phyloP scores from a whole-genome alignment of 2,888 invertebrate genomes.

The Tachina grossa region DNA sequence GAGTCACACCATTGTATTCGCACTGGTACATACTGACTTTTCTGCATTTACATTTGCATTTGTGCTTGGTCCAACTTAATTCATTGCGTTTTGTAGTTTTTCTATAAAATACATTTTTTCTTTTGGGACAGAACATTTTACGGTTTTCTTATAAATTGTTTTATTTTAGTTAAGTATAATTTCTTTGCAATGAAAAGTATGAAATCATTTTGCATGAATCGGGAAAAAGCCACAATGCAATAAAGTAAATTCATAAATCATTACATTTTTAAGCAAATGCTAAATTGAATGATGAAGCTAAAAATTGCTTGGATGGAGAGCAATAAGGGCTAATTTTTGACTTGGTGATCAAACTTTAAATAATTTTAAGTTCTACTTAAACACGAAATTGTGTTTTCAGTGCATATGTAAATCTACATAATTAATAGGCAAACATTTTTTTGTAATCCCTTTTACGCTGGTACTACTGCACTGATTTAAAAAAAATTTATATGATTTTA shows the following conservation, averaged over 20 bases:
- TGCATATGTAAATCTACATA: no score
- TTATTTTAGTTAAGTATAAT: neutral
- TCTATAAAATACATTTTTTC: constrained; percentile 3
- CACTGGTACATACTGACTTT: neutral
- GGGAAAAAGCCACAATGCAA: neutral
- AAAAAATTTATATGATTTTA: no score
- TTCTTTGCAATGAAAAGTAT: neutral
- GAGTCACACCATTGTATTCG: constrained; percentile 2
- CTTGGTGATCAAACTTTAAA: no score
- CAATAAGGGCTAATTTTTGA: no score
- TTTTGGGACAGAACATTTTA: neutral
- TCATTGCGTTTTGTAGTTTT: constrained; percentile 1
- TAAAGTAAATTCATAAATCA: neutral
- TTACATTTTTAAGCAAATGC: no score
- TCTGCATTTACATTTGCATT: neutral
- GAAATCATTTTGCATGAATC: neutral
- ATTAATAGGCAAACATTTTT: no score
- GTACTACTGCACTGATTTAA: no score
- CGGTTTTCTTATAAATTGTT: neutral
- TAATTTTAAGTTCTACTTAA: no score
- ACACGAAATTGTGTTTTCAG: no score
- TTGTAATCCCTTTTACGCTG: no score
- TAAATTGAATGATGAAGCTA: no score
- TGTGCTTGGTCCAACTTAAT: neutral
- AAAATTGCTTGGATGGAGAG: no score